These are phyloP conservation scores for Microcebus griseorufus DNA, from an alignment of 2,113 vertebrate genomes.

Conservation along the genomic window DNA sequence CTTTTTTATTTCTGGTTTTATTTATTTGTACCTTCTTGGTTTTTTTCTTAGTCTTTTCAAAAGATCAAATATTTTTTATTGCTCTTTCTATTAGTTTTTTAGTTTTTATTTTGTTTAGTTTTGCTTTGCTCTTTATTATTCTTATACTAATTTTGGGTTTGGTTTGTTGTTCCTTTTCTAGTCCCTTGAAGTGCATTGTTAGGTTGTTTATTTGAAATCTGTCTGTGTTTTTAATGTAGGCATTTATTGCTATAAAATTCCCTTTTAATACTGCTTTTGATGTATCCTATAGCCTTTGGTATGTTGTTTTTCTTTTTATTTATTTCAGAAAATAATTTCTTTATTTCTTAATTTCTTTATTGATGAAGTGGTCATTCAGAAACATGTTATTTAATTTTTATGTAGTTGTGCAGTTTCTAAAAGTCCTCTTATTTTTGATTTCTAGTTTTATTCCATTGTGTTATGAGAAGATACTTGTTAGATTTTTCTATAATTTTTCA, in stretches of 20 bases:
- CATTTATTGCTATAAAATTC: background rate
- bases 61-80: background rate
- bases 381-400: background rate
- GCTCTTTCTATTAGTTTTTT: background rate
- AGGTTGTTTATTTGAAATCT: background rate
- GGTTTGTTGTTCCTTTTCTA: background rate
- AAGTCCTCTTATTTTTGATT: background rate
- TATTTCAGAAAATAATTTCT: background rate
- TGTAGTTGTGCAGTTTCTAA: background rate
- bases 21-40: background rate
- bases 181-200: background rate
- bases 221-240: background rate
- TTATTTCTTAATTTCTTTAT: background rate
- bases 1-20: background rate
- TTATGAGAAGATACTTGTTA: background rate
- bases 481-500: background rate
- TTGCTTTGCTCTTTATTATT: background rate
- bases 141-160: background rate
- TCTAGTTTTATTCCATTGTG: background rate
- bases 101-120: background rate
- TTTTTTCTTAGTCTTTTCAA: background rate
- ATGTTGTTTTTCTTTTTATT: background rate
- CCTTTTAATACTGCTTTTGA: background rate
- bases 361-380: background rate
- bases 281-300: background rate